Conservation (phyloP, 2,888 invertebrate species). For the Nezara viridula region DNA sequence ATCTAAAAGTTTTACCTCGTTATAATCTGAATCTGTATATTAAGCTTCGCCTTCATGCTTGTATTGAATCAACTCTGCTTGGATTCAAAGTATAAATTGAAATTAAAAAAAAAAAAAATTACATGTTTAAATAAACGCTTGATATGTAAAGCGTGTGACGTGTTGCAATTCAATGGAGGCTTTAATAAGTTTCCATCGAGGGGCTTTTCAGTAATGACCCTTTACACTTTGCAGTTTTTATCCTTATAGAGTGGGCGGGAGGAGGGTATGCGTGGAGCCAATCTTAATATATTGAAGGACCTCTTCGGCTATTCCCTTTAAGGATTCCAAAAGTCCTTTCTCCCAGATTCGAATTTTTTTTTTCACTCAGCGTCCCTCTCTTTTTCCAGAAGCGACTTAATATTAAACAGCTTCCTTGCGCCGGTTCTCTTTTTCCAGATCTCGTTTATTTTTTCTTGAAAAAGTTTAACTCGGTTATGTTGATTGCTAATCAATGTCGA, state of each 20-base stretch:
- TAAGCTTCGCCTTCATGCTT: neutral
- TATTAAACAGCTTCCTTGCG: slow-evolving; percentile 49
- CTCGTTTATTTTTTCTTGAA: slow-evolving; percentile 42
- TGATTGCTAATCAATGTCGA: slow-evolving; percentile 54
- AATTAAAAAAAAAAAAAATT: neutral
- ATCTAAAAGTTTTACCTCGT: slow-evolving; percentile 1
- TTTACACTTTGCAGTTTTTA: neutral
- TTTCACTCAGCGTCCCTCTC: slow-evolving; percentile 37
- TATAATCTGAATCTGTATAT: neutral
- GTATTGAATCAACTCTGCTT: neutral
- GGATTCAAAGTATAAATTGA: neutral
- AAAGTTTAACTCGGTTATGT: slow-evolving; percentile 53
- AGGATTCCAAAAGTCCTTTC: slow-evolving; percentile 40
- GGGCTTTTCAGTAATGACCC: neutral
- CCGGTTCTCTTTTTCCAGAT: neutral
- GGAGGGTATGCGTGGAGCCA: neutral
- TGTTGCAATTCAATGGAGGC: neutral
- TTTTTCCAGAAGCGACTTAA: slow-evolving; percentile 39
- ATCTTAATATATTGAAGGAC: slow-evolving; percentile 42
- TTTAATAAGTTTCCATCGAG: neutral
- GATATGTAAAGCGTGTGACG: neutral
- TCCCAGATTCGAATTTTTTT: slow-evolving; percentile 52
- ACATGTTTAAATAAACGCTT: neutral
- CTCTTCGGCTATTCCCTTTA: slow-evolving; percentile 47
- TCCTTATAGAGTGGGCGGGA: neutral